Conservation (phyloP, 1,140 invertebrate species). For the Orius insidiosus region DNA sequence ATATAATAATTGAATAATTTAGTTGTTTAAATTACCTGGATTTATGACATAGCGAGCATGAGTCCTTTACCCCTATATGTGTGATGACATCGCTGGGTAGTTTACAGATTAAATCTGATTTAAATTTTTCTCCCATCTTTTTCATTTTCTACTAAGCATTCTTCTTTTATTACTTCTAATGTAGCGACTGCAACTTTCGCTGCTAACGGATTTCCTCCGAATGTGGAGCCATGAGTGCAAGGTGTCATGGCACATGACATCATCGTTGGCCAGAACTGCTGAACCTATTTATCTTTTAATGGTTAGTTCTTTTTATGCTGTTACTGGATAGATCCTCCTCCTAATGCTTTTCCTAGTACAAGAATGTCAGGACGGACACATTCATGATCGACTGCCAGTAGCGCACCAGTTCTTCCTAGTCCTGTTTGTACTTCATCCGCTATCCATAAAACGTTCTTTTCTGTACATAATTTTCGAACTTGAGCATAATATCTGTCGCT, state of each 20-base stretch:
- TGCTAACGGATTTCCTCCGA: conserved; percentile 93
- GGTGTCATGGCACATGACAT: conserved; percentile 84
- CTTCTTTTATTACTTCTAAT: conserved; percentile 65
- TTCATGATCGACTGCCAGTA: conserved; percentile 81
- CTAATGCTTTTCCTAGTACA: conserved; percentile 90
- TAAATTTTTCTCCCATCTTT: conserved; percentile 59
- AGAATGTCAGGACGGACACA: conserved; percentile 85
- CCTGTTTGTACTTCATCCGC: conserved; percentile 96
- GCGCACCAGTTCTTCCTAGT: conserved; percentile 76
- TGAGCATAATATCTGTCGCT: conserved; percentile 71
- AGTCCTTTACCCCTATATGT: conserved; percentile 81
- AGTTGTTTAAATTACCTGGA: too few species aligned
- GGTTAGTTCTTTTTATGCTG: neutral
- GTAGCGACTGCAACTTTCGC: conserved; percentile 68
- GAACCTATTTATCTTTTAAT: conserved; percentile 48
- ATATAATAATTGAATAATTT: too few species aligned
- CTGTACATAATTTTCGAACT: conserved; percentile 77
- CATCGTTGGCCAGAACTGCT: conserved; percentile 69
- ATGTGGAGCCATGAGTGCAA: conserved; percentile 95
- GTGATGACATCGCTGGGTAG: conserved; percentile 58
- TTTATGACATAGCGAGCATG: conserved; percentile 92
- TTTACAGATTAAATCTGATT: conserved; percentile 46
- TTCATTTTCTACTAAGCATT: conserved; percentile 77
- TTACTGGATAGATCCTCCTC: conserved; percentile 84
- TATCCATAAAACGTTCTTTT: conserved; percentile 92